A percentile compares a stretch with the other conserved stretches of the same genome.
phyloP scores from a whole-genome alignment of 2,113 vertebrate species.

The Sardina pilchardus region DNA sequence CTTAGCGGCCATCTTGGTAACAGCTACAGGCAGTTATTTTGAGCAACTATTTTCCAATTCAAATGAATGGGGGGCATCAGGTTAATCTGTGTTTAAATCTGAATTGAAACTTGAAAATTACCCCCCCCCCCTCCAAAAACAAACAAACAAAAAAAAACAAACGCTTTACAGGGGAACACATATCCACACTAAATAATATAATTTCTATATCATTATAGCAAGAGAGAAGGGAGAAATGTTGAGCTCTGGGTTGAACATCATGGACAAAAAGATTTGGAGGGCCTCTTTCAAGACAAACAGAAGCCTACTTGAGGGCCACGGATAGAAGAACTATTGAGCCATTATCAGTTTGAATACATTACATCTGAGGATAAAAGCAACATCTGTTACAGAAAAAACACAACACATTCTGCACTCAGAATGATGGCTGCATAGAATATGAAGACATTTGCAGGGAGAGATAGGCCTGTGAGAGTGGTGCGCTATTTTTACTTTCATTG shows the following conservation, averaged over 20 bases:
- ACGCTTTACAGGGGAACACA: no score
- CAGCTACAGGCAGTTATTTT: no score
- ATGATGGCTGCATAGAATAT: conserved; percentile 34
- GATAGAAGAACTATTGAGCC: conserved; percentile 36
- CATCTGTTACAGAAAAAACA: conserved; percentile 44
- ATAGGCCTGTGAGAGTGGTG: conserved; percentile 24
- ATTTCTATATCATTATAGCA: background rate
- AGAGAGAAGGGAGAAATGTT: background rate
- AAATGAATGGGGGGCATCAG: no score
- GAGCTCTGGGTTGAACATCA: background rate
- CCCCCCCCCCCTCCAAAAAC: no score
- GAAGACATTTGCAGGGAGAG: conserved; percentile 24
- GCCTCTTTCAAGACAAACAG: background rate
- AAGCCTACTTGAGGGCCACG: background rate
- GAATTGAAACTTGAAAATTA: no score
- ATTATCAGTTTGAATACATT: conserved; percentile 27
- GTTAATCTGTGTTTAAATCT: no score
- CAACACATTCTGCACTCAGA: conserved; percentile 25
- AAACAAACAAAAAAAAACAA: no score
- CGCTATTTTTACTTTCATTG: conserved; percentile 39
- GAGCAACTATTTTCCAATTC: no score
- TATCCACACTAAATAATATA: no score
- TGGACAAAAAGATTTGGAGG: background rate
- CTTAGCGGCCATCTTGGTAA: no score
- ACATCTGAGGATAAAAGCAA: conserved; percentile 42